These are phyloP conservation scores for Holothuria scabra DNA, from an alignment of 53 echinoderm and acorn worm genomes.

Conservation along the genomic window DNA sequence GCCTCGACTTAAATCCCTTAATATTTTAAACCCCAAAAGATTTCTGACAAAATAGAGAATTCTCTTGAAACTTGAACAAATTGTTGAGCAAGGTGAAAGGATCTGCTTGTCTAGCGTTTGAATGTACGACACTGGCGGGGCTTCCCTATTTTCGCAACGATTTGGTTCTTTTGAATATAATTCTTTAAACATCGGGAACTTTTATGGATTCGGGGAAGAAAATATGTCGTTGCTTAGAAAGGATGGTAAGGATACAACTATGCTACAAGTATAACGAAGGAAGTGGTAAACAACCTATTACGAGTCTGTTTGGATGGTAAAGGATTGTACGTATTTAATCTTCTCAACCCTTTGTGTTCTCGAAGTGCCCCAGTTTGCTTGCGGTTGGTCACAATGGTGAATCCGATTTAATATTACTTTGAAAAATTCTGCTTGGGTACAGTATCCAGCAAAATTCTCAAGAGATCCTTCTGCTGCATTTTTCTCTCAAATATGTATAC, in stretches of 20 bases:
- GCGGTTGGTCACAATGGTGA: no score
- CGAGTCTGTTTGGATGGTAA: not conserved
- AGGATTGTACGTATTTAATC: no score
- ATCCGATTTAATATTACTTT: no score
- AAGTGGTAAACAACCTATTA: slow-evolving; percentile 36
- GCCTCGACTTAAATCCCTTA: slow-evolving; percentile 58
- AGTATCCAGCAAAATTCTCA: not conserved
- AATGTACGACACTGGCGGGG: slow-evolving; percentile 21
- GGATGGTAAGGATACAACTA: not conserved
- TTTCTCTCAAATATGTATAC: no score
- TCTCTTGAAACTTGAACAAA: slow-evolving; percentile 12
- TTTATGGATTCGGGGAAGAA: slow-evolving; percentile 23
- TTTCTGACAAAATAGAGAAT: slow-evolving; percentile 7
- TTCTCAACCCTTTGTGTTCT: no score
- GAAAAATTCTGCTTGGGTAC: no score
- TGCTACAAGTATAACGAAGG: not conserved
- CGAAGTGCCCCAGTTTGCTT: no score
- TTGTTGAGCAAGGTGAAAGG: slow-evolving; percentile 33
- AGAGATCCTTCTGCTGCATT: no score
- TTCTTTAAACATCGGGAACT: slow-evolving; percentile 44
- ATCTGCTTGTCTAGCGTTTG: not conserved
- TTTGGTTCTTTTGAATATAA: slow-evolving; percentile 36
- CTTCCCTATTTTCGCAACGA: slow-evolving; percentile 37
- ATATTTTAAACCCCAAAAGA: slow-evolving; percentile 63
- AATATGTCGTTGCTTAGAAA: slow-evolving; percentile 23